These are phyloP conservation scores for Catocala sponsa DNA, from an alignment of 2,888 invertebrate species.

Conservation along the genomic window DNA sequence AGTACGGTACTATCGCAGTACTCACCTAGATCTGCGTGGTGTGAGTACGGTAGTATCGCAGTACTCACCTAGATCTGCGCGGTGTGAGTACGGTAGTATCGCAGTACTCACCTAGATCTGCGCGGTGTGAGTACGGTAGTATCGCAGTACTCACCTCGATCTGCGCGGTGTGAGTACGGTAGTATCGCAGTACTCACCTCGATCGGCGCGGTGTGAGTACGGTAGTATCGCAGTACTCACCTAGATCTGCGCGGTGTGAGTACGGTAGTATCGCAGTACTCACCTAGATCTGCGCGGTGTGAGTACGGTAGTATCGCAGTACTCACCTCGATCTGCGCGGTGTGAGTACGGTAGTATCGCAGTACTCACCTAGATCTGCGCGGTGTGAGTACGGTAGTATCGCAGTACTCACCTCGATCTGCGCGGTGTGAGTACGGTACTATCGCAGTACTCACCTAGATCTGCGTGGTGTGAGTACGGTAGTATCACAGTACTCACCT, in stretches of 20 bases:
- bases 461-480: slow-evolving; percentile 8
- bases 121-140: background rate
- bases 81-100: background rate
- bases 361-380: slow-evolving; percentile 91
- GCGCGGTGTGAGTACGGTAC: slow-evolving; percentile 92
- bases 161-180: slow-evolving; percentile 99
- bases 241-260: slow-evolving; percentile 7
- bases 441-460: slow-evolving; percentile 93
- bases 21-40: slow-evolving; percentile 5
- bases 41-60: slow-evolving; percentile 2
- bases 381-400: slow-evolving; percentile 99
- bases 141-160: slow-evolving; percentile 80
- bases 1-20: slow-evolving; percentile 97
- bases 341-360: background rate
- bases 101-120: background rate
- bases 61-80: background rate
- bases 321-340: background rate
- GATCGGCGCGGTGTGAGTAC: slow-evolving; percentile 86
- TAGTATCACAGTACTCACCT: background rate
- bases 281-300: background rate
- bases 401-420: slow-evolving; percentile 89
- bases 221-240: slow-evolving; percentile 98
- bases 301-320: background rate
- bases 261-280: background rate
- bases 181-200: slow-evolving; percentile 94